phyloP scores from a whole-genome alignment of 2,113 vertebrate genomes.

The Dicaeum eximium region DNA sequence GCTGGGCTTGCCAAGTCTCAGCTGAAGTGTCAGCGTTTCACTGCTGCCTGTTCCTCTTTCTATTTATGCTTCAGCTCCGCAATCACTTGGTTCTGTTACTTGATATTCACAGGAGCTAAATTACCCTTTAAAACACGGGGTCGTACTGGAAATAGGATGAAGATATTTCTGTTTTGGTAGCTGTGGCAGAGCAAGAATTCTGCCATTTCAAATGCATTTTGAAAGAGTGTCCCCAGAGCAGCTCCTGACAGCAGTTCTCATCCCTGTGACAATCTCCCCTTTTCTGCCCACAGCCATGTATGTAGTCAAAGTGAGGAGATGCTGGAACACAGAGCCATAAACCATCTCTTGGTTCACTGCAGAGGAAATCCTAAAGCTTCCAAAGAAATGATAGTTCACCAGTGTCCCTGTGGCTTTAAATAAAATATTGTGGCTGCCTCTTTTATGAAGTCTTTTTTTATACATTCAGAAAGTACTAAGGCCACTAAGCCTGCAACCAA shows the following conservation, averaged over 20 bases:
- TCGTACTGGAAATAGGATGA: not conserved
- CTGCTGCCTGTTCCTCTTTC: slow-evolving; percentile 49
- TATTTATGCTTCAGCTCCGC: slow-evolving; percentile 32
- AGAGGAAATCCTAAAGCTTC: not conserved
- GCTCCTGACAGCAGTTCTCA: not conserved
- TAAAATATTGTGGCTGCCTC: not conserved
- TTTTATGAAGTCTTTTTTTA: not conserved
- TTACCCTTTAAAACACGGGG: slow-evolving; percentile 10
- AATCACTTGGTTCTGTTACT: slow-evolving; percentile 8
- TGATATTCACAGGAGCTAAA: slow-evolving; percentile 5
- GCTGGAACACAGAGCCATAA: not conserved
- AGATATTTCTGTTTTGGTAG: not conserved
- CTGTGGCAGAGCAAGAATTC: not conserved
- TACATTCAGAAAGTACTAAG: not conserved
- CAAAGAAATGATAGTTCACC: not conserved
- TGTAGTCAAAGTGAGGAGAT: not conserved
- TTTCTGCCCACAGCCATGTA: not conserved
- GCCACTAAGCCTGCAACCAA: not conserved
- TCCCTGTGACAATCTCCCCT: not conserved
- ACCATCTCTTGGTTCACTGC: not conserved
- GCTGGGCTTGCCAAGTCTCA: slow-evolving; percentile 12
- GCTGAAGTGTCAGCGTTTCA: slow-evolving; percentile 11
- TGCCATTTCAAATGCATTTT: not conserved
- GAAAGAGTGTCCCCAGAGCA: not conserved
- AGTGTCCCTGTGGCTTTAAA: not conserved